phyloP scores from a whole-genome alignment of 2,113 vertebrate genomes.

The Grammomys dolichurus region DNA sequence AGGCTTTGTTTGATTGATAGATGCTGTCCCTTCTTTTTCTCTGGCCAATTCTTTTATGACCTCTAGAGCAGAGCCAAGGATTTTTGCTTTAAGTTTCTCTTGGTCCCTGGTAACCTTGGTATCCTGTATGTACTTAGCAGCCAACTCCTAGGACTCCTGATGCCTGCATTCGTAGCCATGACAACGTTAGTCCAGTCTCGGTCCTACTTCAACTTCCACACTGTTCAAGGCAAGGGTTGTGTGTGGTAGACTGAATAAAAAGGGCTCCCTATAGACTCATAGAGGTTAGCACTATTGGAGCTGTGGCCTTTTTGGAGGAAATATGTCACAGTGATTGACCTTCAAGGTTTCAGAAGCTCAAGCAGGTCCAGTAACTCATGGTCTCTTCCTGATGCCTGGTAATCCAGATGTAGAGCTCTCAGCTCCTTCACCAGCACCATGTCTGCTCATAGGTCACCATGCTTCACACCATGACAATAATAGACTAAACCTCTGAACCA shows the following conservation, averaged over 20 bases:
- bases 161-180: neutral
- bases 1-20: neutral
- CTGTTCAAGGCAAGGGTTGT: neutral
- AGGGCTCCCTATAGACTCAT: neutral
- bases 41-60: too few species aligned
- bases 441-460: neutral
- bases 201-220: too few species aligned
- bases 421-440: neutral
- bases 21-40: neutral
- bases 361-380: neutral
- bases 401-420: neutral
- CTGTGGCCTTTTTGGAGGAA: neutral
- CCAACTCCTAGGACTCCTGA: neutral
- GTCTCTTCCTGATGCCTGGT: neutral
- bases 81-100: neutral
- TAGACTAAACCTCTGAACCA: neutral
- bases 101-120: fast-evolving
- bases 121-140: neutral
- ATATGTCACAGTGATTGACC: neutral
- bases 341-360: neutral
- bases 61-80: neutral
- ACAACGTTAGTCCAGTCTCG: neutral
- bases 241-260: neutral
- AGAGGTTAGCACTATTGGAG: neutral
- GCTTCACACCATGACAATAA: neutral